phyloP scores from a whole-genome alignment of 2,797 vertebrate species.

The Eulemur mongoz region DNA sequence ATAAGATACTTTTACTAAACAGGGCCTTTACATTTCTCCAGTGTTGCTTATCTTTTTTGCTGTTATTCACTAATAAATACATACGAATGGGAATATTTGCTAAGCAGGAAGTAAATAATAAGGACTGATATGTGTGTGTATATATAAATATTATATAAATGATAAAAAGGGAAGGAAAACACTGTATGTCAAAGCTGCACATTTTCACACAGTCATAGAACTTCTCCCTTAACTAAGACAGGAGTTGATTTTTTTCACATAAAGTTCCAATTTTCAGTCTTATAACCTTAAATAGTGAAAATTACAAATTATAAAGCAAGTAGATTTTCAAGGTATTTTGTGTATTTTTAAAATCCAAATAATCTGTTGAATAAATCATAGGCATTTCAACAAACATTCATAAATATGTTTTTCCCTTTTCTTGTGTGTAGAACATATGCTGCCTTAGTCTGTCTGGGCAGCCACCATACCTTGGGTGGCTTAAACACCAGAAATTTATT shows the following conservation, averaged over 20 bases:
- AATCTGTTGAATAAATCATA: constrained; percentile 11
- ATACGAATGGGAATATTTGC: background rate
- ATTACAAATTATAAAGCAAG: background rate
- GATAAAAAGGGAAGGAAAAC: background rate
- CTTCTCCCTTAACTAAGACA: background rate
- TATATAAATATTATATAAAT: background rate
- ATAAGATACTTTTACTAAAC: background rate
- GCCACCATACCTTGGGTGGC: background rate
- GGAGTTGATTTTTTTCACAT: background rate
- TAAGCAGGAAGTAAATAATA: background rate
- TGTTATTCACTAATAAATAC: background rate
- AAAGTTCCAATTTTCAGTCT: background rate
- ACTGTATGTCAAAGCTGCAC: background rate
- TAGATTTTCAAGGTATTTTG: background rate
- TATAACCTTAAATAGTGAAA: background rate
- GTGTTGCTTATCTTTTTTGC: background rate
- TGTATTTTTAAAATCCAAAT: constrained; percentile 34
- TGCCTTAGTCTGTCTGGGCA: background rate
- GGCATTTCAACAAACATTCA: background rate
- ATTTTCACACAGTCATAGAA: background rate
- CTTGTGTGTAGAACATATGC: background rate
- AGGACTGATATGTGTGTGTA: background rate
- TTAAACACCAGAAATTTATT: background rate
- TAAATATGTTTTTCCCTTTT: background rate
- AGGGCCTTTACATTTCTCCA: background rate